Evolutionary conservation across 2,113 vertebrate genomes (phyloP).

Genomic region (Pteronura brasiliensis): DNA sequence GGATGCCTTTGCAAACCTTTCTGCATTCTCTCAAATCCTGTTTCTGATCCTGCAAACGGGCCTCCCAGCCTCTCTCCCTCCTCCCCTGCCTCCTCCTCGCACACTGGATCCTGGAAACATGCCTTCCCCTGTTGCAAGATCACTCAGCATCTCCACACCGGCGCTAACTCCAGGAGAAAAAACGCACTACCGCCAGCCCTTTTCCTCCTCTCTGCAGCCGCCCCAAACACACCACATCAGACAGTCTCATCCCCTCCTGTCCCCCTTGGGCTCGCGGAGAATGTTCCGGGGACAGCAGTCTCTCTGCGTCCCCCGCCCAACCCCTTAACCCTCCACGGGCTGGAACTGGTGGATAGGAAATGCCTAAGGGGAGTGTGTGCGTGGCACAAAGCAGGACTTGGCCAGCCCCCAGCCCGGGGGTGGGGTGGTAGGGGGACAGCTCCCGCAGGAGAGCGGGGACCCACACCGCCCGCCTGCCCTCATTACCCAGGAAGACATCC

Average conservation of each 20-base stretch:
- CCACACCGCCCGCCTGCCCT: not conserved
- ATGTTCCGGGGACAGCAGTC: not conserved
- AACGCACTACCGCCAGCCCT: fast-evolving
- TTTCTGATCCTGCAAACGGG: not conserved
- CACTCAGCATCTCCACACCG: fast-evolving
- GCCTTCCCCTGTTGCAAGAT: fast-evolving
- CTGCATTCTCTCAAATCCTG: not conserved
- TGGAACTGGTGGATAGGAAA: not conserved
- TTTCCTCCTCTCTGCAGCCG: not conserved
- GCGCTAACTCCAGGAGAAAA: not conserved
- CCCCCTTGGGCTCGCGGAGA: not conserved
- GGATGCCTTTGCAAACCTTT: too few species aligned
- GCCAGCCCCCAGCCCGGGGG: not conserved
- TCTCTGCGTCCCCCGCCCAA: fast-evolving
- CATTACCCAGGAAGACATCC: not conserved
- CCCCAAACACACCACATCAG: not conserved
- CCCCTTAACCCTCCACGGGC: not conserved
- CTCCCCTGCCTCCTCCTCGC: fast-evolving
- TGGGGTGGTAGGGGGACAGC: not conserved
- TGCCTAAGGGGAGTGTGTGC: fast-evolving
- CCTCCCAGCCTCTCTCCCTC: not conserved
- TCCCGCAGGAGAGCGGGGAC: not conserved
- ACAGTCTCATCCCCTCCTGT: not conserved
- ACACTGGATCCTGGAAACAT: not conserved
- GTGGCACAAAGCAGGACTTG: fast-evolving